phyloP scores from a whole-genome alignment of 2,888 invertebrate genomes.

The Chalcosyrphus nemorum region DNA sequence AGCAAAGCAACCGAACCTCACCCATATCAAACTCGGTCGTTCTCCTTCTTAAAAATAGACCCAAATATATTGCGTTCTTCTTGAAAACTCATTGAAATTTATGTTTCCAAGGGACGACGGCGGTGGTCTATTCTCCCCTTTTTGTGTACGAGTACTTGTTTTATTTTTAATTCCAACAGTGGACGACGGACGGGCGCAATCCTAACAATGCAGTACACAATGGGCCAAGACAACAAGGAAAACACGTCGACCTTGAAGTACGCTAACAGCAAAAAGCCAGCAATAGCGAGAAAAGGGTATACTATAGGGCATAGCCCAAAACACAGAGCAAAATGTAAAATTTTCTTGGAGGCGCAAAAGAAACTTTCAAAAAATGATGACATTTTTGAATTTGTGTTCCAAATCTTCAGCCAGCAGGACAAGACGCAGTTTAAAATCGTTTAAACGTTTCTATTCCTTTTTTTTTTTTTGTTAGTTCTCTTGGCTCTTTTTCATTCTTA shows the following conservation, averaged over 20 bases:
- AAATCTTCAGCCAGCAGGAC: neutral
- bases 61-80: slow-evolving; percentile 26
- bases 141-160: too few species aligned
- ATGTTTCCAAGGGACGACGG: slow-evolving; percentile 6
- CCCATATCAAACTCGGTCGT: neutral
- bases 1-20: neutral
- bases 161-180: slow-evolving; percentile 1
- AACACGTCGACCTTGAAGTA: neutral
- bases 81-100: slow-evolving; percentile 35
- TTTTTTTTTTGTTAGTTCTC: too few species aligned
- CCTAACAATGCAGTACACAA: slow-evolving; percentile 1
- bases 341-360: neutral
- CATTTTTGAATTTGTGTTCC: slow-evolving; percentile 3
- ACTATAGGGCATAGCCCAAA: too few species aligned
- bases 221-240: neutral
- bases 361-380: slow-evolving; percentile 7
- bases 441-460: neutral
- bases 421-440: slow-evolving; percentile 22
- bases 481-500: neutral
- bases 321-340: neutral
- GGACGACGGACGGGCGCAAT: neutral
- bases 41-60: neutral
- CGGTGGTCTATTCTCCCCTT: neutral
- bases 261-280: neutral
- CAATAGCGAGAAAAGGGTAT: neutral